phyloP scores from a whole-genome alignment of 2,888 invertebrate genomes.

The Morpho helenor region DNA sequence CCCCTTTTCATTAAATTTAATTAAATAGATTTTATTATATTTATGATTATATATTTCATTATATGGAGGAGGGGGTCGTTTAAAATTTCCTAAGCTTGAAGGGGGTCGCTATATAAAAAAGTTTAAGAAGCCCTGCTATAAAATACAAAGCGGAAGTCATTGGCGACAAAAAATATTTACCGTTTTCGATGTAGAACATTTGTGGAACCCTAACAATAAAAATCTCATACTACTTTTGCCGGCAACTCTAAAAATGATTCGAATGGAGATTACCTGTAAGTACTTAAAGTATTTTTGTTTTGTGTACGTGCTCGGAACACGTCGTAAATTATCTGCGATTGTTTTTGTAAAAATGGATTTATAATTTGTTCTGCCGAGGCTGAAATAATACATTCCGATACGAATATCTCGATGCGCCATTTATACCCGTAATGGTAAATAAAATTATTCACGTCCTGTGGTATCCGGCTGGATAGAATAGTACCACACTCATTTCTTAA shows the following conservation, averaged over 20 bases:
- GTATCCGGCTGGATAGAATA: too few relatives aligned
- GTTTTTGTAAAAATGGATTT: conserved; percentile 21
- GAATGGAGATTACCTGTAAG: conserved; percentile 18
- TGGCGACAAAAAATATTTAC: too few relatives aligned
- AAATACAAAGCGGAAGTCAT: too few relatives aligned
- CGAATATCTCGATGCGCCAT: conserved; percentile 8
- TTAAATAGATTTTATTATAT: too few relatives aligned
- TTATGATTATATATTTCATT: too few relatives aligned
- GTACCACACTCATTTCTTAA: too few relatives aligned
- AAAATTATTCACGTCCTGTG: background rate
- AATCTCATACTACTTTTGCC: conserved; percentile 5
- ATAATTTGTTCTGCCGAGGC: conserved; percentile 19
- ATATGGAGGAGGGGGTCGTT: too few relatives aligned
- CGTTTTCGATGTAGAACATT: too few relatives aligned
- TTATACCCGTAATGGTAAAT: background rate
- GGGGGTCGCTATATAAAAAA: too few relatives aligned
- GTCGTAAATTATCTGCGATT: conserved; percentile 23
- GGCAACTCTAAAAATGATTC: conserved; percentile 21
- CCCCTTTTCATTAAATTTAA: too few relatives aligned
- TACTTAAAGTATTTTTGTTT: conserved; percentile 18
- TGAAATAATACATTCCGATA: conserved; percentile 16
- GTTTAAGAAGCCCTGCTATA: too few relatives aligned
- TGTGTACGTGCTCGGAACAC: conserved; percentile 21
- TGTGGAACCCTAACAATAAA: conserved; percentile 3
- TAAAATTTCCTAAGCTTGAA: too few relatives aligned